phyloP scores from a whole-genome alignment of 2,113 vertebrate genomes.

The Ascaphus truei region DNA sequence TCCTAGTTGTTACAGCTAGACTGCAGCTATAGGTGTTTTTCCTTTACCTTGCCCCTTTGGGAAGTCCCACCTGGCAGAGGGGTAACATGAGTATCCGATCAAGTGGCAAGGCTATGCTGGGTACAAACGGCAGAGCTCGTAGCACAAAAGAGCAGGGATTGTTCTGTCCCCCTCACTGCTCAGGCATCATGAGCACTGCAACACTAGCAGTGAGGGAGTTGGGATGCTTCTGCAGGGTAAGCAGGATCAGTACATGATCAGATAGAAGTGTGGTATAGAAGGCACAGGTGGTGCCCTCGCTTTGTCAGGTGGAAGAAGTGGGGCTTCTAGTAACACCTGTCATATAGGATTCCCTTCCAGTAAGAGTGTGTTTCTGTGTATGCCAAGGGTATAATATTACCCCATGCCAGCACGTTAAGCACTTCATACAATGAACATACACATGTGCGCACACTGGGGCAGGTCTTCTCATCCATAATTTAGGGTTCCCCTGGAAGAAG shows the following conservation, averaged over 20 bases:
- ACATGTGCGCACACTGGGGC: slow-evolving; percentile 10
- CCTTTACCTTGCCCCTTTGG: not conserved
- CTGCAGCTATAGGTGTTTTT: not conserved
- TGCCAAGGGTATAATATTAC: not conserved
- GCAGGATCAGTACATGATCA: not conserved
- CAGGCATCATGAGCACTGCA: slow-evolving; percentile 19
- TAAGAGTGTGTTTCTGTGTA: slow-evolving; percentile 6
- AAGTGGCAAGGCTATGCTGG: slow-evolving; percentile 9
- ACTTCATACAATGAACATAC: slow-evolving; percentile 25
- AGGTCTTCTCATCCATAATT: not conserved
- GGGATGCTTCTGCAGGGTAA: not conserved
- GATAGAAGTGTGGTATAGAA: not conserved
- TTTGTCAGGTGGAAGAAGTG: not conserved
- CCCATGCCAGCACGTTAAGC: not conserved
- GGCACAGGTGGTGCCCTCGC: not conserved
- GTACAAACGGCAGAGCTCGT: slow-evolving; percentile 9
- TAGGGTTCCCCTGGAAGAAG: not conserved
- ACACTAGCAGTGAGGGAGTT: slow-evolving; percentile 5
- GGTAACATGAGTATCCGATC: not conserved
- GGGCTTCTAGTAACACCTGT: not conserved
- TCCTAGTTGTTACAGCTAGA: not conserved
- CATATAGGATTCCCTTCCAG: slow-evolving; percentile 1
- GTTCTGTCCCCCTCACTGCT: slow-evolving; percentile 20
- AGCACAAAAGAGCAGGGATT: slow-evolving; percentile 24
- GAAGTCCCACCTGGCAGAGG: slow-evolving; percentile 2